Evolutionary conservation across 2,113 vertebrate species (phyloP).

Genomic region (Psettodes erumei): DNA sequence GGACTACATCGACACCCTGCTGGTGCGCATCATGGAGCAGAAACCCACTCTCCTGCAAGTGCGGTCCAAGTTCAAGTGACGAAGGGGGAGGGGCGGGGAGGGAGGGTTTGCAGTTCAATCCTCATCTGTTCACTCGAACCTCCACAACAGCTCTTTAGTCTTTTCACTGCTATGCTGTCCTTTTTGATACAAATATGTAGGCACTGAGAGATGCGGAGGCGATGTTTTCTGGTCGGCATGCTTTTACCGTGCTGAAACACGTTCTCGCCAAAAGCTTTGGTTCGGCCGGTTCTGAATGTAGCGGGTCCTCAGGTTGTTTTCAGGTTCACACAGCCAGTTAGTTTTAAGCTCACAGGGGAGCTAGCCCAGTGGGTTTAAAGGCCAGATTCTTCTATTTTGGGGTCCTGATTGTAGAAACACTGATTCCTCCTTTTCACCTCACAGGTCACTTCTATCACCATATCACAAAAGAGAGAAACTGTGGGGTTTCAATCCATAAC

Average conservation of each 20-base stretch:
- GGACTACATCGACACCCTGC: conserved; percentile 96
- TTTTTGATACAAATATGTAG: conserved; percentile 74
- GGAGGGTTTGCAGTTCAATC: conserved; percentile 16
- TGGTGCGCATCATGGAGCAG: conserved; percentile 98
- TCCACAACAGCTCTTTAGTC: conserved; percentile 75
- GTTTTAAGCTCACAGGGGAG: conserved; percentile 29
- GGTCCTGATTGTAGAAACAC: conserved; percentile 58
- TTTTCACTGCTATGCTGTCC: conserved; percentile 79
- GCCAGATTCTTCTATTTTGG: conserved; percentile 52
- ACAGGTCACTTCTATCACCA: conserved; percentile 55
- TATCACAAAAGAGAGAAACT: conserved; percentile 16
- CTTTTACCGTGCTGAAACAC: conserved; percentile 60
- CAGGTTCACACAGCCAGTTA: conserved; percentile 63
- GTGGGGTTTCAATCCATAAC: conserved; percentile 21
- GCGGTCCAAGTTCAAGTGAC: conserved; percentile 82
- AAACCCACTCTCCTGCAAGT: conserved; percentile 95
- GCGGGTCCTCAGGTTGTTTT: conserved; percentile 77
- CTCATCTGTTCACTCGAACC: conserved; percentile 62
- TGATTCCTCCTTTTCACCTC: conserved; percentile 52
- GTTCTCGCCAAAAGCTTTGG: conserved; percentile 36
- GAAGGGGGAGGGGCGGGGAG: too few species aligned
- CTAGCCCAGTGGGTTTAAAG: conserved; percentile 19
- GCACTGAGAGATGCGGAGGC: conserved; percentile 61
- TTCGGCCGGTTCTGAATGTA: conserved; percentile 64
- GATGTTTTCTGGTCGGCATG: conserved; percentile 70